Base-by-base conservation (phyloP, 2,113 vertebrate genomes). In the Sander lucioperca region DNA sequence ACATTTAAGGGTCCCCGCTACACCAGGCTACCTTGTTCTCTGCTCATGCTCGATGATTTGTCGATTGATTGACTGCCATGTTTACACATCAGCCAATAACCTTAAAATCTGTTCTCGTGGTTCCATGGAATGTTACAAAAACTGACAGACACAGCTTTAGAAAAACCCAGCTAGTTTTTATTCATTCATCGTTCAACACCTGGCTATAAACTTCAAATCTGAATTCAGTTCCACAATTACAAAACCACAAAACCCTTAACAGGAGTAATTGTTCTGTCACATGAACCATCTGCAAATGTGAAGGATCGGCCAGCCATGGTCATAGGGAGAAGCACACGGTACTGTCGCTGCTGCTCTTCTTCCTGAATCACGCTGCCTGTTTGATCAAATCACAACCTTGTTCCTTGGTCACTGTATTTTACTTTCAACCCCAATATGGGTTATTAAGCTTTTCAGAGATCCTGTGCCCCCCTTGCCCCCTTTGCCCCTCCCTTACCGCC, bases 391-490 rank as follows among this genome's bases (percentile, higher is more conserved):
- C 30, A 58, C 43, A 72, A 59, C 69, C 16, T 62, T 3, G 12
- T 63, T 57, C 43, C 2, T 72, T 77, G 51, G 75, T 90, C 77
- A 48, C 79, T 58, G 54, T 77, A 45, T 50, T 61, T 67, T 21
- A 30, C 27, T 81, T 88, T 87, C 81, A 86, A 83, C 93, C 87
- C 90, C 90, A 95, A 93, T 94, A 94, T 94, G 92, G 94, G 92
- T 90, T 80, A 86, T 82, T 88, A 88, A 85, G 65, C 74, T 79
- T 77, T 27, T 48, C 12, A 66, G 58, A 85, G 65, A 73, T 47
- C 57, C 59, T 76, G 33, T 39, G 23, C 39, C 84, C 39, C 39
- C 39, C 8, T 39, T 33, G n/a, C 33, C 39, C 39, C 9, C 57
- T 45, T 14, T 50, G 27, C 30, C 21, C 30, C 12, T n/a, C 33